Percentiles rank a stretch among this genome's conserved stretches.
phyloP scores from a whole-genome alignment of 2,113 vertebrate species.

The Ascaphus truei region DNA sequence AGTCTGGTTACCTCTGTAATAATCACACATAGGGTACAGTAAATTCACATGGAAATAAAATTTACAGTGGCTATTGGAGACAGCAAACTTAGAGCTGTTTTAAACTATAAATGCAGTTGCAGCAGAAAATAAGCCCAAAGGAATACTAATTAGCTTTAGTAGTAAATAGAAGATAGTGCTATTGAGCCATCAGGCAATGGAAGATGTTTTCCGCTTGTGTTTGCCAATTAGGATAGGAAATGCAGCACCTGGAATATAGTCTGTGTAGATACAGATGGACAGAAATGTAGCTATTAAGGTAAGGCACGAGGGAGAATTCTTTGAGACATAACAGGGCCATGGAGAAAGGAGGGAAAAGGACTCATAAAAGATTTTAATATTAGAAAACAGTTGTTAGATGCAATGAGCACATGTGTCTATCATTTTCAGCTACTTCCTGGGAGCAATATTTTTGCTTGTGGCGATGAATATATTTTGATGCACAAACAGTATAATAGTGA shows the following conservation, averaged over 20 bases:
- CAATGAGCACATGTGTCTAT: conserved; percentile 34
- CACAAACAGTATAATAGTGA: conserved; percentile 14
- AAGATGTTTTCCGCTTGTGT: not conserved
- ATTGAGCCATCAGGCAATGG: not conserved
- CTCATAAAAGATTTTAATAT: conserved; percentile 26
- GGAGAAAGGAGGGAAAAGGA: not conserved
- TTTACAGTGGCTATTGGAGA: not conserved
- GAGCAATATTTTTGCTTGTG: conserved; percentile 17
- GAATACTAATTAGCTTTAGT: not conserved
- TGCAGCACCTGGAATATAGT: not conserved
- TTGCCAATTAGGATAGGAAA: not conserved
- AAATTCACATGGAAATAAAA: too few species aligned
- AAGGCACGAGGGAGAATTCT: not conserved
- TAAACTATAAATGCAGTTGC: not conserved
- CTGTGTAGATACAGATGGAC: too few species aligned
- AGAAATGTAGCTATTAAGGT: not conserved
- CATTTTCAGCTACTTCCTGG: conserved; percentile 10
- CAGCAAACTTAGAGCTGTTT: not conserved
- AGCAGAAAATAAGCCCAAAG: not conserved
- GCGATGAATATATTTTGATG: conserved; percentile 19
- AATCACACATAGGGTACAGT: too few species aligned
- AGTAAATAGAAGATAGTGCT: not conserved
- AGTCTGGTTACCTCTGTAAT: too few species aligned
- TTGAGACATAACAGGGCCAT: not conserved
- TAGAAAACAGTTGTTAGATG: conserved; percentile 30